Conservation (phyloP, 2,888 invertebrate genomes). For the Sisyra terminalis region DNA sequence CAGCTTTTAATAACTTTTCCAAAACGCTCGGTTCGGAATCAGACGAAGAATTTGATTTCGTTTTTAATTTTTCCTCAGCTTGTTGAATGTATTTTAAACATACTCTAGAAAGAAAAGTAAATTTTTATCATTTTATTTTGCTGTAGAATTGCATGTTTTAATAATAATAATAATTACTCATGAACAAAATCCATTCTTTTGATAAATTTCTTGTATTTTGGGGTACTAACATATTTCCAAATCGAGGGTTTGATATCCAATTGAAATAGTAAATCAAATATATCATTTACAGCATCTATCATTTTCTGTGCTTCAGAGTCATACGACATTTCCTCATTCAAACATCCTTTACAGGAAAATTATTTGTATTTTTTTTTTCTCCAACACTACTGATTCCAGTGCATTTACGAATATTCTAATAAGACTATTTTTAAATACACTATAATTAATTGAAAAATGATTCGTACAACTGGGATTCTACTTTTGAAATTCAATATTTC, state of each 20-base stretch:
- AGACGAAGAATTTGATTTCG: conserved; percentile 21
- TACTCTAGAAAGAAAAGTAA: conserved; percentile 14
- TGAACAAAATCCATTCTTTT: conserved; percentile 25
- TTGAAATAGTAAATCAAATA: conserved; percentile 19
- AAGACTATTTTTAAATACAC: too few relatives aligned
- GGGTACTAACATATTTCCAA: conserved; percentile 21
- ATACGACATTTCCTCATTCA: conserved; percentile 18
- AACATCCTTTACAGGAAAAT: conserved; percentile 22
- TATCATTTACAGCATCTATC: conserved; percentile 20
- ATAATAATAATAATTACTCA: conserved; percentile 18
- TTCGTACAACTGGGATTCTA: too few relatives aligned
- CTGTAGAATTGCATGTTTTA: background rate
- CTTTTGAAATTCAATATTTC: too few relatives aligned
- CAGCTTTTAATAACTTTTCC: conserved; percentile 42
- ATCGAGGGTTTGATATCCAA: conserved; percentile 22
- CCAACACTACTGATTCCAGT: too few relatives aligned
- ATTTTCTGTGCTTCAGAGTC: conserved; percentile 26
- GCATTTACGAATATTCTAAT: too few relatives aligned
- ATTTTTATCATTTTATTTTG: background rate
- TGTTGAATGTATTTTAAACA: conserved; percentile 19
- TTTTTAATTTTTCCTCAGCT: conserved; percentile 16
- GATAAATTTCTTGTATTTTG: conserved; percentile 20
- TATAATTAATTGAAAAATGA: too few relatives aligned
- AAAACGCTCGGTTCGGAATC: conserved; percentile 41
- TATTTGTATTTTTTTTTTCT: too few relatives aligned